A percentile compares a stretch with the other conserved stretches of the same genome.
Evolutionary conservation across 2,797 vertebrate genomes (phyloP).

Genomic region (Micromesistius poutassou): DNA sequence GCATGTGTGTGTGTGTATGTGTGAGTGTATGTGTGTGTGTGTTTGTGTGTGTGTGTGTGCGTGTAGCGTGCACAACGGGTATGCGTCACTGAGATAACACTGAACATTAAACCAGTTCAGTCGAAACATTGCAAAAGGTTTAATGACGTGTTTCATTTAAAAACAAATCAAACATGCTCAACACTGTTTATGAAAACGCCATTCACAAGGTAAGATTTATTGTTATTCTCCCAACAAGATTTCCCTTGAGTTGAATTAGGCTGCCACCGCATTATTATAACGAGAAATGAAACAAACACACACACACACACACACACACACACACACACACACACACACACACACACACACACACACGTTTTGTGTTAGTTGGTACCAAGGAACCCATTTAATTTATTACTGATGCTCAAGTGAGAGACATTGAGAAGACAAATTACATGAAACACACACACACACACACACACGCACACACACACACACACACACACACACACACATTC

Average conservation of each 20-base stretch:
- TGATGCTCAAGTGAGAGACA: conserved; percentile 1
- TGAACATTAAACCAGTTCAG: background rate
- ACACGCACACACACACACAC: conserved; percentile 17
- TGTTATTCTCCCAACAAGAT: conserved; percentile 40
- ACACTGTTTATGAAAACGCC: conserved; percentile 24
- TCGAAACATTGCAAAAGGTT: background rate
- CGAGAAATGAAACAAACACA: conserved; percentile 35
- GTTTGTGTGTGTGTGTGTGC: too few species aligned
- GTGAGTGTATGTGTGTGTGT: background rate
- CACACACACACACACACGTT: conserved; percentile 12
- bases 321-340: conserved; percentile 19
- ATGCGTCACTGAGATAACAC: background rate
- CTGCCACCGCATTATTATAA: conserved; percentile 43
- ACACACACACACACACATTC: conserved; percentile 5
- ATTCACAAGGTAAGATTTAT: conserved; percentile 42
- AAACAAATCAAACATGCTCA: background rate
- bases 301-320: conserved; percentile 16
- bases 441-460: conserved; percentile 17
- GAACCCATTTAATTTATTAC: background rate
- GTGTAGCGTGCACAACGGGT: background rate
- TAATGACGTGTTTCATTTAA: background rate
- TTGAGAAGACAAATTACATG: conserved; percentile 5
- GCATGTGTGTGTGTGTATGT: too few species aligned
- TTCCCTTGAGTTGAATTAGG: conserved; percentile 43
- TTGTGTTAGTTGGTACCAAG: background rate